Evolutionary conservation across 2,797 vertebrate genomes (phyloP), one percentile per base, ranked within the genome.

Genomic region (Craterocephalus amniculus): DNA sequence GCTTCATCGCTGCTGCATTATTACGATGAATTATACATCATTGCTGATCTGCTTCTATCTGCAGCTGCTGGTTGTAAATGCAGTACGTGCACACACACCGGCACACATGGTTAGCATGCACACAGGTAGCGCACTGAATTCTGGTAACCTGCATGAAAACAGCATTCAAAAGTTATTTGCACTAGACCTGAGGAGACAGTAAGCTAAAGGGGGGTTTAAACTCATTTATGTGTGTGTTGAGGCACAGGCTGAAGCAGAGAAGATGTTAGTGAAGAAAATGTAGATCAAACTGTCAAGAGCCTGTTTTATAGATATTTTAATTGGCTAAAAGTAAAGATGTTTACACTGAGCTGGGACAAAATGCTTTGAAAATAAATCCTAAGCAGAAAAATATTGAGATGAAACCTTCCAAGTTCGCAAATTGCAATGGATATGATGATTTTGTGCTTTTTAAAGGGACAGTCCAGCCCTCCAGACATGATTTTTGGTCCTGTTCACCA

Each of bases 21-120:
- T 93, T 91, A 90, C 78, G 76, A 80, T 91, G 87, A 89, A 83
- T 91, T 88, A 88, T 85, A 84, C 78, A 81, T 86, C 83, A 84
- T 91, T 85, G 88, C 72, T 82, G 81, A 80, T 79, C 69, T 78
- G 74, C 83, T 78, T 74, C 76, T 87, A 80, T 84, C 73, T 76
- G 51, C 60, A 73, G 72, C 74, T 81, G 74, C 75, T 51, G 67
- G 58, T 54, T 67, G 57, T 68, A 71, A 61, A 70, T 67, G 68
- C 36, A 16, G 58, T 36, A 57, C 5, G 10, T 16, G 14, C 0
- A 38, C 65, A 63, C 36, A 58, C 20, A 24, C 27, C 68, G 22
- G 26, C 59, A n/a, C 43, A 34, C 18, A 62, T 6, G 18, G 10
- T 22, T n/a, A 48, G 49, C 31, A 66, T 72, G 66, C 67, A 48